These are phyloP conservation scores for Toxotes lorentzi DNA, from an alignment of 2,797 vertebrate genomes.

Conservation along the genomic window DNA sequence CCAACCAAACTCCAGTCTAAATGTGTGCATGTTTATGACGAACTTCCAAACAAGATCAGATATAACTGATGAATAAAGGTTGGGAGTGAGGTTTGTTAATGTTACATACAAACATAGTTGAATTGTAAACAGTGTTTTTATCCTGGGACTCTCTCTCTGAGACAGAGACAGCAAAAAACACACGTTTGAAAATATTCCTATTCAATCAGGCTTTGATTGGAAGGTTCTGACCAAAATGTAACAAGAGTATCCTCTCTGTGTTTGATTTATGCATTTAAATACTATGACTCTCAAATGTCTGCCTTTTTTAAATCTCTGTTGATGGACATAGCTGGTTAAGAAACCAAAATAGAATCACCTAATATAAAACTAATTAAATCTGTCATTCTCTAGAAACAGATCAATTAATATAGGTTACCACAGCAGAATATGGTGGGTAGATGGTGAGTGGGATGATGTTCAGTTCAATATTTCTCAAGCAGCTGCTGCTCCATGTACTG, in stretches of 20 bases:
- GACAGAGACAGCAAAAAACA: slow-evolving; percentile 32
- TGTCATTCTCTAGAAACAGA: slow-evolving; percentile 16
- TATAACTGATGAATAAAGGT: slow-evolving; percentile 34
- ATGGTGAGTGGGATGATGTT: slow-evolving; percentile 36
- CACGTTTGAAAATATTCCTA: slow-evolving; percentile 15
- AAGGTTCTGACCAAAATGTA: slow-evolving; percentile 28
- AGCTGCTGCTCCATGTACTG: slow-evolving; percentile 54
- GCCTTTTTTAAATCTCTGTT: neutral
- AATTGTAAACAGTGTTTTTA: slow-evolving; percentile 29
- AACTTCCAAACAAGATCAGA: slow-evolving; percentile 43
- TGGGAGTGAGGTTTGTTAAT: slow-evolving; percentile 51
- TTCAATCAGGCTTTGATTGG: slow-evolving; percentile 38
- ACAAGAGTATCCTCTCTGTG: slow-evolving; percentile 14
- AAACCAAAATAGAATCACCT: slow-evolving; percentile 8
- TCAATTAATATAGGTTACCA: neutral
- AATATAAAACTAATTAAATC: neutral
- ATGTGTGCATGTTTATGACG: slow-evolving; percentile 43
- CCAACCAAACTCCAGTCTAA: slow-evolving; percentile 13
- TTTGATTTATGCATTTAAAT: slow-evolving; percentile 43
- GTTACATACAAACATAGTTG: slow-evolving; percentile 35
- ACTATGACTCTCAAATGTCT: slow-evolving; percentile 29
- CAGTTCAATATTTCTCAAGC: slow-evolving; percentile 54
- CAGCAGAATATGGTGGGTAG: slow-evolving; percentile 27
- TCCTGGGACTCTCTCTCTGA: slow-evolving; percentile 7
- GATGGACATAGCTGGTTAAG: no score